Percentiles rank a stretch among this genome's conserved stretches.
These are phyloP conservation scores for Lasioglossum figueresi DNA, from an alignment of 2,888 invertebrate genomes.

Conservation along the genomic window DNA sequence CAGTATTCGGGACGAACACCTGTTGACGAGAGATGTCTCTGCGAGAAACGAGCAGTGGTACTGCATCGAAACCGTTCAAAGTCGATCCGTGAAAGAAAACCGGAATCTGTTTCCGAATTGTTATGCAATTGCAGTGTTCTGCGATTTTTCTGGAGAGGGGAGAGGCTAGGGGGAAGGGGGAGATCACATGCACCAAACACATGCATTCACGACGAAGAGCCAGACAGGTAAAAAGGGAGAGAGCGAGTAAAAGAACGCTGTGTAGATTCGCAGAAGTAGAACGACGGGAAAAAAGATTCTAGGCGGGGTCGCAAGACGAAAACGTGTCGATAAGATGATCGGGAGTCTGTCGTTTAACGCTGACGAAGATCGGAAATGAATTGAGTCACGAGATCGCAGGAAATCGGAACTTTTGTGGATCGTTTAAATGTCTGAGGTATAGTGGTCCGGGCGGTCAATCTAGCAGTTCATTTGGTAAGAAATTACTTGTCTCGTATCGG, in stretches of 20 bases:
- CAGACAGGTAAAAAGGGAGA: background rate
- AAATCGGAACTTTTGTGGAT: background rate
- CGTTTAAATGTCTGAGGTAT: background rate
- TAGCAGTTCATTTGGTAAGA: too few relatives aligned
- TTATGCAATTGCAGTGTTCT: slow-evolving; percentile 37
- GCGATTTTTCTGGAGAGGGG: background rate
- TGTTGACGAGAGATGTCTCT: background rate
- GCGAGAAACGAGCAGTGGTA: background rate
- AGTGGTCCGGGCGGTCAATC: too few relatives aligned
- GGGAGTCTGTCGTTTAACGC: background rate
- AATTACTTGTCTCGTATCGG: too few relatives aligned
- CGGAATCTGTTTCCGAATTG: background rate
- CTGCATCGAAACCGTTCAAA: background rate
- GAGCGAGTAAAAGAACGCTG: background rate
- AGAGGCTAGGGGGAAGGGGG: background rate
- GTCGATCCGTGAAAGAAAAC: background rate
- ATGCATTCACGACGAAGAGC: background rate
- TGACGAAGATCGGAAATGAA: background rate
- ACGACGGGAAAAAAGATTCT: slow-evolving; percentile 1
- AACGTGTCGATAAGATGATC: slow-evolving; percentile 21
- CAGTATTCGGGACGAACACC: background rate
- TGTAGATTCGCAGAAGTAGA: slow-evolving; percentile 6
- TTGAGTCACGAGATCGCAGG: background rate
- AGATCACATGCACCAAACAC: background rate
- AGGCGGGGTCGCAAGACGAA: slow-evolving; percentile 33